Conservation (phyloP, 2,888 invertebrate species). For the Abscondita cerata region DNA sequence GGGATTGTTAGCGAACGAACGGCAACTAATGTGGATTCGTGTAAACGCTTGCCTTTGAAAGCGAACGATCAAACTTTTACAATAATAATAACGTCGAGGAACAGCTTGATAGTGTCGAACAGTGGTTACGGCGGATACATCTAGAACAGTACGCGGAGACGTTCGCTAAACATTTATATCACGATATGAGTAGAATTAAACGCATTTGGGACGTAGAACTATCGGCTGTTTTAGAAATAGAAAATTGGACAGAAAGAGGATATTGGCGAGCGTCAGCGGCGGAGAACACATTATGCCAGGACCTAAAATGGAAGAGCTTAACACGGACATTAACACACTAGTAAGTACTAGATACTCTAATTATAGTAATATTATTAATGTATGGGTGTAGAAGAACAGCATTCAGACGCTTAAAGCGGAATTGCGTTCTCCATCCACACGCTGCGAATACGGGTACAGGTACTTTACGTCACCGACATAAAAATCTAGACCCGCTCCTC, state of each 20-base stretch:
- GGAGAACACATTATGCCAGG: conserved; percentile 65
- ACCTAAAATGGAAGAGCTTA: conserved; percentile 75
- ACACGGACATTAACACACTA: conserved; percentile 74
- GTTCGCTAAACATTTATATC: conserved; percentile 87
- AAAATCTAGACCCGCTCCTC: conserved; percentile 73
- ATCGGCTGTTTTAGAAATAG: conserved; percentile 93
- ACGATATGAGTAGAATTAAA: conserved; percentile 89
- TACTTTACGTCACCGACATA: conserved; percentile 67
- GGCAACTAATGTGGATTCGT: conserved; percentile 75
- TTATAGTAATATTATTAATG: background rate
- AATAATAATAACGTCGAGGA: conserved; percentile 64
- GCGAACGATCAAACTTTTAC: conserved; percentile 62
- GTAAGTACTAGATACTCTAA: conserved; percentile 59
- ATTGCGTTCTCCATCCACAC: conserved; percentile 25
- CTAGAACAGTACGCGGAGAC: conserved; percentile 81
- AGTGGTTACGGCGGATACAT: conserved; percentile 81
- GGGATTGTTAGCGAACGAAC: conserved; percentile 78
- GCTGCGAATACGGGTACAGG: conserved; percentile 51
- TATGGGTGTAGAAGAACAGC: conserved; percentile 25
- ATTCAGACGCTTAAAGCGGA: conserved; percentile 30
- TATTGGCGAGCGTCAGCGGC: conserved; percentile 83
- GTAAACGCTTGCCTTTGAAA: conserved; percentile 75
- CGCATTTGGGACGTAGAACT: conserved; percentile 96
- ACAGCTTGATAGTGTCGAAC: conserved; percentile 71
- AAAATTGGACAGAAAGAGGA: conserved; percentile 71